Evolutionary conservation across 2,888 invertebrate species (phyloP).

Genomic region (Leucania comma): DNA sequence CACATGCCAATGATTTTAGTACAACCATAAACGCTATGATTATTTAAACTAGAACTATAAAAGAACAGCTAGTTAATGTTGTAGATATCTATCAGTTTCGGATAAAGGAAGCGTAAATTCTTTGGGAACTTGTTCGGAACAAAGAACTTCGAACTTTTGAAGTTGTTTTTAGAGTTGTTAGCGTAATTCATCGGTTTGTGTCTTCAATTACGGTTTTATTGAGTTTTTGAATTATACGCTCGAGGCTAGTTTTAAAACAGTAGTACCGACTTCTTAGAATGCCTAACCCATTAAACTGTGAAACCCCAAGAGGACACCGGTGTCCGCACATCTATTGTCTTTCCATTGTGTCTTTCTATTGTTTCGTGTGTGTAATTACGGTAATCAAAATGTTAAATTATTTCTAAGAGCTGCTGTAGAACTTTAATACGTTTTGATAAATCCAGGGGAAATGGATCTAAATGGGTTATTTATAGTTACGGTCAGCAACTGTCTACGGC

Average conservation of each 20-base stretch:
- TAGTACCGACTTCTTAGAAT: not conserved
- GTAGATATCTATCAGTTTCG: conserved; percentile 59
- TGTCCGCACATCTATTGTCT: too few species aligned
- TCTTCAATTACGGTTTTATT: conserved; percentile 52
- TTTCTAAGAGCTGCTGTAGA: not conserved
- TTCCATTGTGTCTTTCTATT: too few species aligned
- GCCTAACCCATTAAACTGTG: not conserved
- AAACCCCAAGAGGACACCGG: too few species aligned
- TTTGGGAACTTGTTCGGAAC: conserved; percentile 55
- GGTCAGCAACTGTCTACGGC: too few species aligned
- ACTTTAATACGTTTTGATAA: not conserved
- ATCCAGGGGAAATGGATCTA: too few species aligned
- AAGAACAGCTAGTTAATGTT: conserved; percentile 59
- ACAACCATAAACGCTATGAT: conserved; percentile 63
- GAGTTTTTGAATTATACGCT: conserved; percentile 35
- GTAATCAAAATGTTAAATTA: too few species aligned
- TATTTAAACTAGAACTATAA: conserved; percentile 65
- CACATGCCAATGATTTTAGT: conserved; percentile 71
- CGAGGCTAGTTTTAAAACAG: not conserved
- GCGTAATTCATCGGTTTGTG: conserved; percentile 46
- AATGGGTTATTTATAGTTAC: too few species aligned
- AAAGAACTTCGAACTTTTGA: conserved; percentile 42
- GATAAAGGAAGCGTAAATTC: conserved; percentile 56
- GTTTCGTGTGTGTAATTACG: too few species aligned
- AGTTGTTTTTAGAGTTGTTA: conserved; percentile 39